Evolutionary conservation across 2,113 vertebrate species (phyloP).

Genomic region (Salminus brasiliensis): DNA sequence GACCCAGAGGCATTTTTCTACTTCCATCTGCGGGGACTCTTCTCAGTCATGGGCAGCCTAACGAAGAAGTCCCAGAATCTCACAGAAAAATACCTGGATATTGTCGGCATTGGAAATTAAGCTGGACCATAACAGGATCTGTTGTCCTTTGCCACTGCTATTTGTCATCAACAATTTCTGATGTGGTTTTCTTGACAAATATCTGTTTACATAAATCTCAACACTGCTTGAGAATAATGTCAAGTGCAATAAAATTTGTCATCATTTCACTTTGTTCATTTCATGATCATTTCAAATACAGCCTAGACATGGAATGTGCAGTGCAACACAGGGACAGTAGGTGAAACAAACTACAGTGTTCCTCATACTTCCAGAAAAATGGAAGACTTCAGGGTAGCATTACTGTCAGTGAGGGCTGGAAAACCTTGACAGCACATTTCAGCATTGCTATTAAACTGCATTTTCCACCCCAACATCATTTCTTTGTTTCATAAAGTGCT

Average conservation of each 20-base stretch:
- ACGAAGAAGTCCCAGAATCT: constrained; percentile 80
- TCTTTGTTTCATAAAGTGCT: too few species aligned
- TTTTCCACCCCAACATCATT: not conserved
- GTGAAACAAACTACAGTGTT: not conserved
- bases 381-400: not conserved
- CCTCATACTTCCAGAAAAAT: not conserved
- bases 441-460: too few species aligned
- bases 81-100: constrained; percentile 84
- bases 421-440: too few species aligned
- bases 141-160: not conserved
- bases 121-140: not conserved
- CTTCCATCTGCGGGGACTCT: constrained; percentile 84
- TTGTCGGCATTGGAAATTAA: constrained; percentile 74
- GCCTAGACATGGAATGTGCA: too few species aligned
- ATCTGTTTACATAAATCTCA: not conserved
- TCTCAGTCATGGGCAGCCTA: constrained; percentile 80
- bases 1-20: constrained; percentile 77
- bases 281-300: not conserved
- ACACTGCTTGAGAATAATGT: not conserved
- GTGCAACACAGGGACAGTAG: not conserved
- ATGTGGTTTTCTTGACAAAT: not conserved
- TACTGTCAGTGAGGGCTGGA: too few species aligned
- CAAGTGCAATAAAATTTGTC: constrained; percentile 10
- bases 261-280: not conserved
- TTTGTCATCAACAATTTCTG: not conserved